Evolutionary conservation across 2,888 invertebrate genomes (phyloP).

Genomic region (Leptopilina myrica): DNA sequence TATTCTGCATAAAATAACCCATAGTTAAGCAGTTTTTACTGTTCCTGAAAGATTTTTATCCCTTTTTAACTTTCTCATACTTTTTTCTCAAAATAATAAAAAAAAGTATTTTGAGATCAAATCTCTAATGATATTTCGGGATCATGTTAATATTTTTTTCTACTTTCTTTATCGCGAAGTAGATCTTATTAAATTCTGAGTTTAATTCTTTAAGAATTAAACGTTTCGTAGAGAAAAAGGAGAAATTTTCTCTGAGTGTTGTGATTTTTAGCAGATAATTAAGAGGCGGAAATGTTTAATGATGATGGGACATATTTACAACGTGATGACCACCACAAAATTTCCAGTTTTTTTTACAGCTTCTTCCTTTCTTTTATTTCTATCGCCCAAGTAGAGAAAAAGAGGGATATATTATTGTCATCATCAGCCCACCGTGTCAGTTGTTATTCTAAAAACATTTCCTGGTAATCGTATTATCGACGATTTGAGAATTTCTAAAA

Average conservation of each 20-base stretch:
- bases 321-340: constrained; percentile 4
- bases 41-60: too few relatives aligned
- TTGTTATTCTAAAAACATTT: background rate
- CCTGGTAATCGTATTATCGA: background rate
- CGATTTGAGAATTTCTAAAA: background rate
- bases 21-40: too few relatives aligned
- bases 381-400: background rate
- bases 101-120: too few relatives aligned
- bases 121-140: too few relatives aligned
- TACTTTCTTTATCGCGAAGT: too few relatives aligned
- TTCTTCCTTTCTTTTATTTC: constrained; percentile 6
- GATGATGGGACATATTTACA: constrained; percentile 16
- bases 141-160: too few relatives aligned
- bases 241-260: background rate
- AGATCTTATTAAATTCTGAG: too few relatives aligned
- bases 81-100: too few relatives aligned
- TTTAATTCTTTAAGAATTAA: background rate
- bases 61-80: too few relatives aligned
- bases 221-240: background rate
- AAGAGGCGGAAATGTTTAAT: background rate
- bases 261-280: constrained; percentile 2
- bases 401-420: background rate
- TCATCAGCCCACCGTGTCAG: constrained; percentile 22
- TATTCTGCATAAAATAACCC: too few relatives aligned
- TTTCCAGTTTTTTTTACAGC: constrained; percentile 24